These are phyloP conservation scores for Ruditapes philippinarum DNA, from an alignment of 1,140 invertebrate genomes.

Conservation along the genomic window DNA sequence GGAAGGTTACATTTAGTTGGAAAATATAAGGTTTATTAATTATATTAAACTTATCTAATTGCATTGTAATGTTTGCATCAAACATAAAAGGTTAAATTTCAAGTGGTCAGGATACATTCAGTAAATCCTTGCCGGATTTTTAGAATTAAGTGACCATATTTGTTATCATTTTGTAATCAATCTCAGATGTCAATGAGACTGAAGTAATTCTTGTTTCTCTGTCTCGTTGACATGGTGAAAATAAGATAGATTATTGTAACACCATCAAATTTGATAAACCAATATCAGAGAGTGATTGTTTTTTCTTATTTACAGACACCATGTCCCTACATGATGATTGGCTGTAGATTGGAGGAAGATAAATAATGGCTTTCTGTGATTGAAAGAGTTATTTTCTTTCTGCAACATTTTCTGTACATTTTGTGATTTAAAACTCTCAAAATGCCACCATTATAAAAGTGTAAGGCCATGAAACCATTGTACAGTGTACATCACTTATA, in stretches of 20 bases:
- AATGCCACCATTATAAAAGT: no score
- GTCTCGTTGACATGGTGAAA: slow-evolving; percentile 3
- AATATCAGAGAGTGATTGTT: slow-evolving; percentile 6
- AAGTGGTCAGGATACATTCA: no score
- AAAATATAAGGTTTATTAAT: no score
- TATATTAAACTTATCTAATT: no score
- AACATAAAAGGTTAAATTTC: no score
- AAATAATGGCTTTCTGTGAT: neutral
- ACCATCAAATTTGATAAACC: neutral
- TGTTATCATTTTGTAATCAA: slow-evolving; percentile 20
- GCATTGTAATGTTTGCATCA: no score
- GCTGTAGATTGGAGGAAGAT: neutral
- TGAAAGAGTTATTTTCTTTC: neutral
- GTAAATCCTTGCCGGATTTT: no score
- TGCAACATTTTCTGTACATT: no score
- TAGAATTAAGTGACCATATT: neutral
- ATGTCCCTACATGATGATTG: neutral
- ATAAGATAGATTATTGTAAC: slow-evolving; percentile 4
- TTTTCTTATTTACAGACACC: neutral
- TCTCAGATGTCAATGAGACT: neutral
- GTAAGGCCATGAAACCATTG: no score
- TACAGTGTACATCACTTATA: no score
- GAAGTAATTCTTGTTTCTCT: neutral
- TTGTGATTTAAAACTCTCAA: no score
- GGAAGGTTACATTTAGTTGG: no score